Evolutionary conservation across 2,888 invertebrate species (phyloP).

Genomic region (Odontocerum albicorne): DNA sequence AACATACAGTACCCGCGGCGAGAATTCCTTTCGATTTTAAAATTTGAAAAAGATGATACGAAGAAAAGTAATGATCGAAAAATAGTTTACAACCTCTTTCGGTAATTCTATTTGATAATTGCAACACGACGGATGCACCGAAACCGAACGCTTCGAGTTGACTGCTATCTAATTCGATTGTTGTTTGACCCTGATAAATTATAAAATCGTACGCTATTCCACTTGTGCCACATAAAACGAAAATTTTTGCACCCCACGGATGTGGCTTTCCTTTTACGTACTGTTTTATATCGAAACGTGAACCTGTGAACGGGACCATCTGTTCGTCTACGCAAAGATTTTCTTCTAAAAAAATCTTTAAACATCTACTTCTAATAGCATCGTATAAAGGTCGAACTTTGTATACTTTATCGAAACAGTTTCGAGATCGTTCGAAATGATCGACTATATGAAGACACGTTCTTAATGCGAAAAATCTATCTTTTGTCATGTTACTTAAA

Average conservation of each 20-base stretch:
- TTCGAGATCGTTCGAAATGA: not conserved
- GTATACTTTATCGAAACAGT: not conserved
- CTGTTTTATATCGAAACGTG: not conserved
- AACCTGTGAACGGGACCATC: conserved; percentile 1
- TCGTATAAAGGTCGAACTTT: not conserved
- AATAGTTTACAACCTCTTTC: not conserved
- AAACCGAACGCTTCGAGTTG: not conserved
- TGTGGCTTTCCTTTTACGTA: not conserved
- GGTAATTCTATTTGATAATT: not conserved
- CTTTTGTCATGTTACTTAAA: conserved; percentile 1
- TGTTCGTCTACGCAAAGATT: not conserved
- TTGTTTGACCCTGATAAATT: not conserved
- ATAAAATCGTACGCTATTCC: not conserved
- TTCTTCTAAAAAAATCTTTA: not conserved
- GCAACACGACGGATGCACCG: not conserved
- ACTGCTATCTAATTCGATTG: not conserved
- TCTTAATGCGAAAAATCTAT: not conserved
- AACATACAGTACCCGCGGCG: not conserved
- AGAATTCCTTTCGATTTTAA: conserved; percentile 3
- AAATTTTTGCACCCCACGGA: not conserved
- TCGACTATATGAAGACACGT: not conserved
- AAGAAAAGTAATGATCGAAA: not conserved
- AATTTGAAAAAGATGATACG: not conserved
- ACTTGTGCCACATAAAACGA: not conserved
- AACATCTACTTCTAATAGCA: not conserved